phyloP scores from a whole-genome alignment of 2,888 invertebrate species.

The Vanessa cardui region DNA sequence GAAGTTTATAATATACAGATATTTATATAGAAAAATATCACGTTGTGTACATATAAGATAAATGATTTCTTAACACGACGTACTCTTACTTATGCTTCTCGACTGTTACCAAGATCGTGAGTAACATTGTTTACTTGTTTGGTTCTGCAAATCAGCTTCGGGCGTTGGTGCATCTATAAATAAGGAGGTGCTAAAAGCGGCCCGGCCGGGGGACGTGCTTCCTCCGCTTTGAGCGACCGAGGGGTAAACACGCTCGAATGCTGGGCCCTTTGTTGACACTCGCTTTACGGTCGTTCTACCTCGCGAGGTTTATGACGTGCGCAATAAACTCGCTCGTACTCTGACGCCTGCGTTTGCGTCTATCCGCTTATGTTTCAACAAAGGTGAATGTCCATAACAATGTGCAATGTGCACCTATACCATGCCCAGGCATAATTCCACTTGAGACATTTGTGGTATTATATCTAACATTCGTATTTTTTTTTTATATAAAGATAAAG shows the following conservation, averaged over 20 bases:
- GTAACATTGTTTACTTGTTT: slow-evolving; percentile 69
- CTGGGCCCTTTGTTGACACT: slow-evolving; percentile 78
- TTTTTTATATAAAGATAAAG: not conserved
- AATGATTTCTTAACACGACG: slow-evolving; percentile 3
- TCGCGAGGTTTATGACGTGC: slow-evolving; percentile 60
- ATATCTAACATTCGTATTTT: slow-evolving; percentile 1
- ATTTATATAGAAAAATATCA: not conserved
- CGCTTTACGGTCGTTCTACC: slow-evolving; percentile 70
- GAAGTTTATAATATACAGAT: not conserved
- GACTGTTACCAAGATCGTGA: slow-evolving; percentile 45
- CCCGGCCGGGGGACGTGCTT: slow-evolving; percentile 77
- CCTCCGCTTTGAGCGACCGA: slow-evolving; percentile 77
- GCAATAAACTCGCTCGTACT: slow-evolving; percentile 56
- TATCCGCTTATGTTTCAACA: slow-evolving; percentile 38
- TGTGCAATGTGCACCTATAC: not conserved
- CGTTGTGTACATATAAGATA: not conserved
- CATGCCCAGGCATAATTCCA: not conserved
- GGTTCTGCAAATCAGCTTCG: slow-evolving; percentile 75
- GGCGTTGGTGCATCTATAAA: slow-evolving; percentile 77
- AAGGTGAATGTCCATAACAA: slow-evolving; percentile 47
- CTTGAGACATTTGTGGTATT: not conserved
- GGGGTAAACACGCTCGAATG: slow-evolving; percentile 74
- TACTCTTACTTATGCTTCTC: slow-evolving; percentile 18
- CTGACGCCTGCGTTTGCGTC: slow-evolving; percentile 38
- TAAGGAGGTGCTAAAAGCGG: slow-evolving; percentile 82